These are phyloP conservation scores for Alcis repandata DNA, from an alignment of 2,888 invertebrate genomes.

Conservation along the genomic window DNA sequence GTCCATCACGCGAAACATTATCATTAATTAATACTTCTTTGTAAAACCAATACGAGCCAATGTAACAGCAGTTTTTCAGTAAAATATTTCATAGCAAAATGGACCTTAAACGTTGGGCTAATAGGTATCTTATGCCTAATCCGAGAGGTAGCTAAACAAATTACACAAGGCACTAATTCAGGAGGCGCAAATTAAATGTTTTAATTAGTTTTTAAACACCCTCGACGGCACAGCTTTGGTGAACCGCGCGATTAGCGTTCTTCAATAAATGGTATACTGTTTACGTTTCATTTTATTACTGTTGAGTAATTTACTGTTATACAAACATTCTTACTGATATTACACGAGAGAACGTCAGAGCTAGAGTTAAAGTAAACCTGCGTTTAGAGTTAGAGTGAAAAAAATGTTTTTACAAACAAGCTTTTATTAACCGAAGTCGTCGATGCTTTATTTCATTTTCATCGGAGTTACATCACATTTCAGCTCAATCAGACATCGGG, in stretches of 20 bases:
- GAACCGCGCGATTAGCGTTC: slow-evolving; percentile 30
- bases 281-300: slow-evolving; percentile 9
- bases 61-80: background rate
- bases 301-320: background rate
- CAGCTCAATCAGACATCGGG: no score
- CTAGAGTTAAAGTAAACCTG: background rate
- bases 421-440: no score
- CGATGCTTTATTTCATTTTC: no score
- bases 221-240: slow-evolving; percentile 28
- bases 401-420: no score
- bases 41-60: background rate
- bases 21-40: background rate
- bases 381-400: no score
- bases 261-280: slow-evolving; percentile 12
- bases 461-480: no score
- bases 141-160: slow-evolving; percentile 13
- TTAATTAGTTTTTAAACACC: slow-evolving; percentile 49
- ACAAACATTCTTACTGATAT: background rate
- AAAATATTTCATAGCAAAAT: background rate
- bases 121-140: slow-evolving; percentile 1
- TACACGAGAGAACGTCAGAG: background rate
- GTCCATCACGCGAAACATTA: no score
- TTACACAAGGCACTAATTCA: slow-evolving; percentile 40
- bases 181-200: slow-evolving; percentile 48
- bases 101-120: background rate